Evolutionary conservation across 2,113 vertebrate species (phyloP).

Genomic region (Helogale parvula): DNA sequence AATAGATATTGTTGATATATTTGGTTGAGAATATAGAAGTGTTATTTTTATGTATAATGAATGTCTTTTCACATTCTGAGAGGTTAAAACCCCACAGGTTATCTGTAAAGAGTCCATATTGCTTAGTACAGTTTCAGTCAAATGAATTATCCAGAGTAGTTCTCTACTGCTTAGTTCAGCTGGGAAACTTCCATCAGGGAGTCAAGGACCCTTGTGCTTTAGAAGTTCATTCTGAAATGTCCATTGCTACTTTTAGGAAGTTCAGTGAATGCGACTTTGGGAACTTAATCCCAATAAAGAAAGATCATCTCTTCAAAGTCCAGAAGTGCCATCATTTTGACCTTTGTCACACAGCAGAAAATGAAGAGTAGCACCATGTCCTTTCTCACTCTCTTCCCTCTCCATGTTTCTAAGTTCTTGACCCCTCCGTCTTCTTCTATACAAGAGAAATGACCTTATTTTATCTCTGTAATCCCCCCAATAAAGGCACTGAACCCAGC

Average conservation of each 20-base stretch:
- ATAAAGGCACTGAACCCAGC: constrained; percentile 77
- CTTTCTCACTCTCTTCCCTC: constrained; percentile 56
- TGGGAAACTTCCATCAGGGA: neutral
- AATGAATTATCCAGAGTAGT: neutral
- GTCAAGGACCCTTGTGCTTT: neutral
- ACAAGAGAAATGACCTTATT: constrained; percentile 81
- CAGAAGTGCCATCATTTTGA: constrained; percentile 69
- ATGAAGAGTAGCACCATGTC: constrained; percentile 35
- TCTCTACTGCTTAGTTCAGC: neutral
- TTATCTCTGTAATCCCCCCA: constrained; percentile 76
- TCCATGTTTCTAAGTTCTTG: constrained; percentile 70
- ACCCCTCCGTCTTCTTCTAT: constrained; percentile 75
- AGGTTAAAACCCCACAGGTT: neutral
- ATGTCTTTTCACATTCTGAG: neutral
- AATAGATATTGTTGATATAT: neutral
- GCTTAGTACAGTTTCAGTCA: neutral
- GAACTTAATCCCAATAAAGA: constrained; percentile 48
- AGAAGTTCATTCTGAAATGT: constrained; percentile 50
- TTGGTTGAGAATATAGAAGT: neutral
- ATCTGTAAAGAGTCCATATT: neutral
- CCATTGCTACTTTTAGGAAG: constrained; percentile 46
- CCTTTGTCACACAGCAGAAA: constrained; percentile 74
- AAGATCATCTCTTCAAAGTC: constrained; percentile 71
- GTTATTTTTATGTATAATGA: neutral
- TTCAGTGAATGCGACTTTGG: constrained; percentile 39